Base-by-base conservation (phyloP, 2,888 invertebrate genomes). In the Melinopterus prodromus region DNA sequence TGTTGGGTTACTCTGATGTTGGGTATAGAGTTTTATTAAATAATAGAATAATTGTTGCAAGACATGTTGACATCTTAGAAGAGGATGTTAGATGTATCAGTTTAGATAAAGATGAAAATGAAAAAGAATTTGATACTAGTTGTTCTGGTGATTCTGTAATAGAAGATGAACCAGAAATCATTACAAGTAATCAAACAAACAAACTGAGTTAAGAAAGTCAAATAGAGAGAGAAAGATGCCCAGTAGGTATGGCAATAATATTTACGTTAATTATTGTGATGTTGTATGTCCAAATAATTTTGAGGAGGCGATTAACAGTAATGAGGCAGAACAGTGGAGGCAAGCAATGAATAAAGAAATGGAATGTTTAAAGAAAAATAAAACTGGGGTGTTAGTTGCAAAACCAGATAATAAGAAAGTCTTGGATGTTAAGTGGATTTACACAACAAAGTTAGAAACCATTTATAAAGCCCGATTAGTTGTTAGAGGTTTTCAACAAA, bases 381-480 rank as follows among this genome's bases (percentile, higher is more conserved):
- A n/a, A n/a, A n/a, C n/a, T n/a, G n/a, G n/a, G n/a, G n/a, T n/a
- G n/a, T n/a, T n/a, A n/a, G n/a, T n/a, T 26, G 78, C 79, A 71
- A 82, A 72, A 70, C 81, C 81, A 79, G 38, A 80, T 53, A 72
- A 80, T 71, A 80, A 81, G 77, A 82, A 81, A 72, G 38, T 69
- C 38, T 16, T 81, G 16, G 79, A 81, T 79, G 70, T 82, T 14
- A 82, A 80, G 71, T 83, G 82, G 81, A 80, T 83, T 35, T 82
- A 81, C 77, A 80, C 69, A 79, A 77, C 77, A 53, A 83, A 83
- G 35, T 70, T 26, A 76, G 74, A 80, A n/a, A 16, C 37, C n/a
- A 38, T 12, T 16, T 81, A 80, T 77, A 81, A 81, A 78, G 80
- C 81, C 6, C 78, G 80, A 81, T 71, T 70, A 78, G 78, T 80